Evolutionary conservation across 2,888 invertebrate genomes (phyloP).

Genomic region (Drosophila limbata): DNA sequence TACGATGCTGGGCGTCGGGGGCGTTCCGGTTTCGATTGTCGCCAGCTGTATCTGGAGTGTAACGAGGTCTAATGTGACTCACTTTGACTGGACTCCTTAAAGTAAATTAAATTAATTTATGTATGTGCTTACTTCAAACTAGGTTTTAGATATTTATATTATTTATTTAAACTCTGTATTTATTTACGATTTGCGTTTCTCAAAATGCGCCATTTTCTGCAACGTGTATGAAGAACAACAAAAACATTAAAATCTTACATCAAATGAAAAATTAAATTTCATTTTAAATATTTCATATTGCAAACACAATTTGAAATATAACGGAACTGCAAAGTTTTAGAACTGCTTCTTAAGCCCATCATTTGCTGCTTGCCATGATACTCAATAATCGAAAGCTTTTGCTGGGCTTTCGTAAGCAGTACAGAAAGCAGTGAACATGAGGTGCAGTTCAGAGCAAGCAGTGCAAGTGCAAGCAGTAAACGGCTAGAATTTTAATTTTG

Average conservation of each 20-base stretch:
- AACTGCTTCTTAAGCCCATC: not conserved
- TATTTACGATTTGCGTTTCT: conserved; percentile 51
- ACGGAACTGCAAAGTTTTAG: not conserved
- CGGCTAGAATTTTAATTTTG: not conserved
- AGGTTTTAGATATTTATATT: conserved; percentile 76
- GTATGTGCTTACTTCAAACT: conserved; percentile 71
- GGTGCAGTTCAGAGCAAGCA: not conserved
- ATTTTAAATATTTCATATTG: not conserved
- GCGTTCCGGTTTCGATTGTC: conserved; percentile 93
- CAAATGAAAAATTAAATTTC: not conserved
- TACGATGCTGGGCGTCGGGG: conserved; percentile 95
- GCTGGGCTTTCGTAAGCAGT: not conserved
- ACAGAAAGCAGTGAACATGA: conserved; percentile 16
- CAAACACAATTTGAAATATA: not conserved
- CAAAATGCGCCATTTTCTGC: conserved; percentile 41
- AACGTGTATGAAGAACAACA: conserved; percentile 32
- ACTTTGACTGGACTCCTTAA: conserved; percentile 65
- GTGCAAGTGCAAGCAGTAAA: not conserved
- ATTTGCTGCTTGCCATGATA: not conserved
- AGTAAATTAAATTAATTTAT: conserved; percentile 80
- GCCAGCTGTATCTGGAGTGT: conserved; percentile 93
- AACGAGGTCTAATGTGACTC: conserved; percentile 89
- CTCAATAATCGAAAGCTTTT: not conserved
- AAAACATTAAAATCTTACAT: conserved; percentile 32
- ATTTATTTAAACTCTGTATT: conserved; percentile 77